Evolutionary conservation across 2,113 vertebrate species (phyloP).

Genomic region (Vanacampus margaritifer): DNA sequence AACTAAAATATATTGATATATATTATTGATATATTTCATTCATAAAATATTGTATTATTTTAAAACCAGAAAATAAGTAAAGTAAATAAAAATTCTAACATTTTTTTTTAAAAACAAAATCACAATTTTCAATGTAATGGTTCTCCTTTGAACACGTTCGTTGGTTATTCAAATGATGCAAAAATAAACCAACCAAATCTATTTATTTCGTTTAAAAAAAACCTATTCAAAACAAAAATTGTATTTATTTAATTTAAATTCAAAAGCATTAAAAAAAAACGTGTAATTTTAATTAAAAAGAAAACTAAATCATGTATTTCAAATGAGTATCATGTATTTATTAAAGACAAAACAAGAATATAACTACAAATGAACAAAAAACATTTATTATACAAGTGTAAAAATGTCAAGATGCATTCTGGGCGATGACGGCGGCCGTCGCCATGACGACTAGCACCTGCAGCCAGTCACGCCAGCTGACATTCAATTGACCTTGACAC

Average conservation of each 20-base stretch:
- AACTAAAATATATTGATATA: too few species aligned
- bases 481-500: conserved; percentile 57
- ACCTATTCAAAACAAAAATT: too few species aligned
- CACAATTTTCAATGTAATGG: too few species aligned
- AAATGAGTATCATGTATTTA: too few species aligned
- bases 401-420: conserved; percentile 35
- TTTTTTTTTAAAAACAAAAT: neutral
- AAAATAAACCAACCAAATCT: neutral
- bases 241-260: too few species aligned
- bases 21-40: too few species aligned
- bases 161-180: neutral
- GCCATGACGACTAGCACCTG: conserved; percentile 57
- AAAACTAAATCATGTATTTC: too few species aligned
- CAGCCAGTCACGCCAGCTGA: conserved; percentile 37
- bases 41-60: too few species aligned
- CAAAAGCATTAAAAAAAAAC: neutral
- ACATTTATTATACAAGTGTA: neutral
- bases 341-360: too few species aligned
- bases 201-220: too few species aligned
- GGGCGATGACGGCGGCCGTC: conserved; percentile 54
- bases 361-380: conserved; percentile 18
- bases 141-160: neutral
- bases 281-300: too few species aligned
- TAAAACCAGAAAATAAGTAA: too few species aligned
- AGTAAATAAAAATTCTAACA: neutral